Evolutionary conservation across 2,888 invertebrate genomes (phyloP), one percentile per base, ranked within the genome.

Genomic region (Crocallis elinguaria): DNA sequence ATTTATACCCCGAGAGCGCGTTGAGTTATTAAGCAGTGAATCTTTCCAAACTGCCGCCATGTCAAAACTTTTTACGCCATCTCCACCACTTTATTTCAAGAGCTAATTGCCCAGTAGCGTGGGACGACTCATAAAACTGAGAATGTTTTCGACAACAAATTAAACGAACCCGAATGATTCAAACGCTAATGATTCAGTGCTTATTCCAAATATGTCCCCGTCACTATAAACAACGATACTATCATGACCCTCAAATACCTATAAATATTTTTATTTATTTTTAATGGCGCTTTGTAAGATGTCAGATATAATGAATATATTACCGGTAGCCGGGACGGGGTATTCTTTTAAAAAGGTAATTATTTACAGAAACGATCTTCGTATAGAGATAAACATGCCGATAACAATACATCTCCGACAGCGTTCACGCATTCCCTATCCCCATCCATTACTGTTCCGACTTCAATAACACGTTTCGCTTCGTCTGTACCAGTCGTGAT

Each of bases 381-480:
- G 86, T 86, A 80, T 84, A 79, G 80, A 80, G 89, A 91, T 91
- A 87, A 89, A 88, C 89, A 88, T 79, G 75, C 73, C 79, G 90
- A 91, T 90, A 89, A 90, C 87, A 89, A 88, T 88, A 87, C 87
- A 86, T 88, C 88, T 84, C 81, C 78, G 87, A 86, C 88, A 86
- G 84, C 87, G 84, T 90, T 90, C 88, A 90, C 89, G 90, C 89
- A 89, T 88, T 88, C 88, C 78, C 85, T 82, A 86, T 86, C 83
- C 87, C 79, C 88, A 90, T 90, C 88, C 86, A 90, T 91, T 91
- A 90, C 88, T 86, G 86, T 87, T 86, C 84, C 89, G 88, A 89
- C 90, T 89, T 86, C 87, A 88, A 88, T 87, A 88, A 86, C 88
- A 87, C 84, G 82, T 86, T 88, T 82, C 75, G 81, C 70, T 68